These are phyloP conservation scores for Carposina sasakii DNA, from an alignment of 1,140 invertebrate genomes.

Conservation along the genomic window DNA sequence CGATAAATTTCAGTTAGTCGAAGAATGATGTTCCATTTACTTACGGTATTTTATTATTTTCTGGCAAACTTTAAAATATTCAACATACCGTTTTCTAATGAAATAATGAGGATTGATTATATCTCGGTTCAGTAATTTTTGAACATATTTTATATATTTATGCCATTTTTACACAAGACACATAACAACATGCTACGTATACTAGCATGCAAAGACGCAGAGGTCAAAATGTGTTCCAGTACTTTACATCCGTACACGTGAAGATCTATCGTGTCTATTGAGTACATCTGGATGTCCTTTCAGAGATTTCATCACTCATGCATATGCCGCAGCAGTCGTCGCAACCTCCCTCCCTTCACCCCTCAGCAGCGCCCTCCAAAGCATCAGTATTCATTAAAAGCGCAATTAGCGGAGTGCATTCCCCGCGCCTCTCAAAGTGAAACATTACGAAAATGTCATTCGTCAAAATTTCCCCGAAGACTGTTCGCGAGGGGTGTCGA, in stretches of 20 bases:
- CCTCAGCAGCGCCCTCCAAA: conserved; percentile 7
- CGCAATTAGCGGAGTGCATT: conserved; percentile 52
- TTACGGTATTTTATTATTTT: no score
- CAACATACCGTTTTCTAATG: no score
- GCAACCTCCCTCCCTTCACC: not conserved
- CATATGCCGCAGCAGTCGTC: no score
- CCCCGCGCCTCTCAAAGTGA: conserved; percentile 28
- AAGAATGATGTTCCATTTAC: no score
- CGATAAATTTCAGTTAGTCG: no score
- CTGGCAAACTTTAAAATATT: no score
- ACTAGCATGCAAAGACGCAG: not conserved
- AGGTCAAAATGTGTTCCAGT: not conserved
- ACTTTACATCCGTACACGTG: conserved; percentile 12
- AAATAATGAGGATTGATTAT: no score
- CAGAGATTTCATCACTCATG: conserved; percentile 12
- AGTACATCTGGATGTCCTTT: no score
- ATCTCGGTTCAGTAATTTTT: no score
- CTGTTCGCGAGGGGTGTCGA: conserved; percentile 17
- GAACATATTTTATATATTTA: no score
- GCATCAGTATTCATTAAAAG: conserved; percentile 46
- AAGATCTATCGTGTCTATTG: conserved; percentile 11
- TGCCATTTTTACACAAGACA: not conserved
- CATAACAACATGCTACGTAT: not conserved
- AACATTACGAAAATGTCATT: conserved; percentile 47
- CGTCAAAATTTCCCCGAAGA: conserved; percentile 52